These are phyloP conservation scores for Sarcophaga caerulescens DNA, from an alignment of 2,888 invertebrate genomes.

Conservation along the genomic window DNA sequence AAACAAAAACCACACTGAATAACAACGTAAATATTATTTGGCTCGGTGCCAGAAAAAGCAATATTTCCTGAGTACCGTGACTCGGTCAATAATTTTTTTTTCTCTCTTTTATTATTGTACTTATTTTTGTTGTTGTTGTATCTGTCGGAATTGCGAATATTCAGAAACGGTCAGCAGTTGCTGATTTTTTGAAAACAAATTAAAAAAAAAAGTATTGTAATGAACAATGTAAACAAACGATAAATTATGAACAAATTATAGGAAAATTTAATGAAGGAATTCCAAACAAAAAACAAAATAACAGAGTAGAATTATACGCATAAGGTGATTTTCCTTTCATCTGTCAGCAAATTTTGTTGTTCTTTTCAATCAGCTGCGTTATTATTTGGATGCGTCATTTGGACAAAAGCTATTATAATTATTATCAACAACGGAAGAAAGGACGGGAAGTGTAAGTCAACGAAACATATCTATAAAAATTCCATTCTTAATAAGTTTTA, in stretches of 20 bases:
- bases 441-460: constrained; percentile 54
- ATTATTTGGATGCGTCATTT: neutral
- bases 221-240: constrained; percentile 53
- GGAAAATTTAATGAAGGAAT: constrained; percentile 20
- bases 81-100: constrained; percentile 66
- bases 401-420: neutral
- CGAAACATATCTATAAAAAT: neutral
- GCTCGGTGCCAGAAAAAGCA: constrained; percentile 57
- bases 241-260: constrained; percentile 39
- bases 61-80: constrained; percentile 69
- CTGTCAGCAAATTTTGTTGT: neutral
- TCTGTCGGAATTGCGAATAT: neutral
- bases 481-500: neutral
- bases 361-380: neutral
- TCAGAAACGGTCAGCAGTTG: neutral
- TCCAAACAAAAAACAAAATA: constrained; percentile 26
- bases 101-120: constrained; percentile 27
- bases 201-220: neutral
- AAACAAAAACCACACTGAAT: constrained; percentile 19
- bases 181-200: neutral
- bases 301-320: constrained; percentile 11
- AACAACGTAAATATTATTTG: constrained; percentile 64
- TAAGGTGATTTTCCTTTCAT: constrained; percentile 55
- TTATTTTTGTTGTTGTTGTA: constrained; percentile 14
- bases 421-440: constrained; percentile 38